phyloP scores from a whole-genome alignment of 2,797 vertebrate species.

The Melanotaenia nigrans region DNA sequence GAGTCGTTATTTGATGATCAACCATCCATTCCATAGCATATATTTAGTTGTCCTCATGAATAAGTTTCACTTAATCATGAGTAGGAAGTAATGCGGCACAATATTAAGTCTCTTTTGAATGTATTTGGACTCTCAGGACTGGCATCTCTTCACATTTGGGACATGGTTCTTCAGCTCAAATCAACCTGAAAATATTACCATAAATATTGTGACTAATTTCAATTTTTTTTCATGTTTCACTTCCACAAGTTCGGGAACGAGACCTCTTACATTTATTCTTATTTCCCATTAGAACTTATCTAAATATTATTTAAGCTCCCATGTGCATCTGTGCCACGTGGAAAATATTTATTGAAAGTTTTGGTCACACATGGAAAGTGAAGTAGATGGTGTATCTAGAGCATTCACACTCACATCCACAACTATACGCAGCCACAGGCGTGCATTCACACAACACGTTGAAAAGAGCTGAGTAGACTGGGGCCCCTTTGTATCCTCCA shows the following conservation, averaged over 20 bases:
- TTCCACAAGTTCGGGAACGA: slow-evolving; percentile 39
- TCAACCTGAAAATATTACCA: not conserved
- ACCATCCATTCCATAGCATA: slow-evolving; percentile 72
- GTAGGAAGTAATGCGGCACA: slow-evolving; percentile 26
- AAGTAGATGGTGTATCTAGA: slow-evolving; percentile 88
- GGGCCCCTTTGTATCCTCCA: slow-evolving; percentile 57
- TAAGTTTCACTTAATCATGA: slow-evolving; percentile 56
- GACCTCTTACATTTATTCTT: slow-evolving; percentile 22
- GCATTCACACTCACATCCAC: slow-evolving; percentile 24
- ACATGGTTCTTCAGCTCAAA: slow-evolving; percentile 14
- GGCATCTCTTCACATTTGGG: slow-evolving; percentile 27
- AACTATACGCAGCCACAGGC: slow-evolving; percentile 12
- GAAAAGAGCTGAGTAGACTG: slow-evolving; percentile 35
- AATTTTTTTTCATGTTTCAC: not conserved
- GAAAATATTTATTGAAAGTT: slow-evolving; percentile 91
- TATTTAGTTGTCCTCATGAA: slow-evolving; percentile 63
- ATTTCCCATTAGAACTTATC: slow-evolving; percentile 37
- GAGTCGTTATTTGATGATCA: slow-evolving; percentile 83
- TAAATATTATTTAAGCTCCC: slow-evolving; percentile 81
- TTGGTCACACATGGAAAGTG: slow-evolving; percentile 92
- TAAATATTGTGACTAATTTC: not conserved
- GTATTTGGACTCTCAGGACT: slow-evolving; percentile 18
- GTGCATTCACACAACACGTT: slow-evolving; percentile 37
- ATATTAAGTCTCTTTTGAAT: slow-evolving; percentile 26
- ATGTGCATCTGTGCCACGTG: slow-evolving; percentile 80